Base-by-base conservation (phyloP, 2,797 vertebrate species). In the Xenops minutus region DNA sequence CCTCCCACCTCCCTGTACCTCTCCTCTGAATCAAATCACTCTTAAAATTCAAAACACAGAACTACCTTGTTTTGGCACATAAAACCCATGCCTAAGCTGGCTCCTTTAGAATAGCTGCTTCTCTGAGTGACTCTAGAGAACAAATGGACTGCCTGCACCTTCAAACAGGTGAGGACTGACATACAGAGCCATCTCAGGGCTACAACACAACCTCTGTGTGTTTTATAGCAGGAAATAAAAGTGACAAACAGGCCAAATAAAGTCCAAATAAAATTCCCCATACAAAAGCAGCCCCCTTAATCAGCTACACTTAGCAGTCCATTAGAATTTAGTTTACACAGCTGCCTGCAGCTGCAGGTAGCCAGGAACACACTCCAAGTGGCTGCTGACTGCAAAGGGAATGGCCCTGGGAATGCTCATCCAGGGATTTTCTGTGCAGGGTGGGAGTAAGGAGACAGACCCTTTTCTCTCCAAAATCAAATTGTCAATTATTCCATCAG, bases 341-440 rank as follows among this genome's bases (percentile, higher is more conserved):
- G 95, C 88, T 90, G 49, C 49, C 59, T 77, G 62, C 72, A 92
- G 81, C 85, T 87, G 87, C 85, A 92, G 92, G 92, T 88, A 79
- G 76, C 44, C 77, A 90, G 32, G 62, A 88, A 80, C 61, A 54
- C 46, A n/a, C 59, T 66, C 2, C 0, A 67, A 77, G 77, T 7
- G 21, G 86, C 58, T 83, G 62, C 64, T 66, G 51, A 55, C 68
- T 88, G 59, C 73, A 84, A 49, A 72, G 44, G 66, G 72, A 76
- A 52, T 64, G 48, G 61, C 64, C 63, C 27, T 12, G 12, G 62
- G 18, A 67, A n/a, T 80, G 85, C 76, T 94, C 55, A 46, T 27
- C n/a, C 37, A 59, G 18, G 29, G 68, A 22, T 85, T 77, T 62
- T 72, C 79, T 67, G 64, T 8, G 5, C 77, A 82, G 32, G 1